Evolutionary conservation across 23 tunicate species (phyloP).

Genomic region (Halocynthia roretzi): DNA sequence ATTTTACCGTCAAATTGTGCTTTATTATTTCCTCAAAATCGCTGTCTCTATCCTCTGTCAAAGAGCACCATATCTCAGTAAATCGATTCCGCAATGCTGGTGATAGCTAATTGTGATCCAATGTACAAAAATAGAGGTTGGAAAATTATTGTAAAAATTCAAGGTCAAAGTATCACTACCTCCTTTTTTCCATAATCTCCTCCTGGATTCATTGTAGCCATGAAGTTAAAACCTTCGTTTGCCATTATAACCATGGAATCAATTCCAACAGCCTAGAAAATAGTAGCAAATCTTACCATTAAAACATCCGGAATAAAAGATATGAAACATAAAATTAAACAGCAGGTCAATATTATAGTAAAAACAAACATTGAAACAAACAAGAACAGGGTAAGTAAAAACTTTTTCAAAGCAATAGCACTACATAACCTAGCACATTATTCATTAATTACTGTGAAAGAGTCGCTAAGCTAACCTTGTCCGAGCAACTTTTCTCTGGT

Average conservation of each 20-base stretch:
- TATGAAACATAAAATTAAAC: background rate
- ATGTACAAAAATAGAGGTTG: background rate
- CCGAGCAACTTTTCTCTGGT: constrained; percentile 49
- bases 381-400: background rate
- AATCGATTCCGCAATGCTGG: constrained; percentile 95
- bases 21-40: constrained; percentile 53
- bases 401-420: background rate
- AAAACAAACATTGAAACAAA: background rate
- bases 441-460: too few relatives aligned
- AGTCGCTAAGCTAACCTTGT: too few relatives aligned
- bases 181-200: constrained; percentile 99
- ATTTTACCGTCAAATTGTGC: constrained; percentile 29
- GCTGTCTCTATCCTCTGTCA: constrained; percentile 21
- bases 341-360: background rate
- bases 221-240: constrained; percentile 72
- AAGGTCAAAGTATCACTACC: constrained; percentile 14
- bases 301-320: background rate
- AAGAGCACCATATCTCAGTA: constrained; percentile 95
- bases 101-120: constrained; percentile 42
- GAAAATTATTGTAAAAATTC: background rate
- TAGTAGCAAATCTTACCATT: background rate
- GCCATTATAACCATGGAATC: constrained; percentile 31
- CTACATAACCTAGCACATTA: too few relatives aligned
- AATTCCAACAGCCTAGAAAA: background rate
- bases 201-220: constrained; percentile 99